Evolutionary conservation across 2,888 invertebrate species (phyloP).

Genomic region (Agrilus cyanescens): DNA sequence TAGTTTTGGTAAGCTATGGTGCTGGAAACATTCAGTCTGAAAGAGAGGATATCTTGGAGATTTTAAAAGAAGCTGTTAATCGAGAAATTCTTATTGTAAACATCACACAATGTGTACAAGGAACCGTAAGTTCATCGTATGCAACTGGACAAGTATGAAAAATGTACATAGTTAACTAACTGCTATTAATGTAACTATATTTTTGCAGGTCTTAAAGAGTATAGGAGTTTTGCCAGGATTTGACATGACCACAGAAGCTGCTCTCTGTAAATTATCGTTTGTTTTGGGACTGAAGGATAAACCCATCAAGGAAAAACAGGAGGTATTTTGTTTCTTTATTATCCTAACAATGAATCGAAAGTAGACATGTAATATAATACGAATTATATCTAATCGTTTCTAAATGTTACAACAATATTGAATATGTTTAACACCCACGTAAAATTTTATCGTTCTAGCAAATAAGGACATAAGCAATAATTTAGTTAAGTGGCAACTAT

Average conservation of each 20-base stretch:
- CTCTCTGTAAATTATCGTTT: slow-evolving; percentile 81
- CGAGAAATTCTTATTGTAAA: slow-evolving; percentile 81
- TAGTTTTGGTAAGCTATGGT: slow-evolving; percentile 87
- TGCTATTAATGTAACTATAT: slow-evolving; percentile 21
- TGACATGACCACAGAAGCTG: slow-evolving; percentile 92
- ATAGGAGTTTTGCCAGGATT: slow-evolving; percentile 67
- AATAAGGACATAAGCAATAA: no score
- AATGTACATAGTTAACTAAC: neutral
- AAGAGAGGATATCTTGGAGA: slow-evolving; percentile 65
- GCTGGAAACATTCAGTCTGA: slow-evolving; percentile 86
- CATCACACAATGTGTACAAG: slow-evolving; percentile 81
- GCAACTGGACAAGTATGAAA: slow-evolving; percentile 64
- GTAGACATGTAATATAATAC: no score
- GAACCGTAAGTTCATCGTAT: slow-evolving; percentile 67
- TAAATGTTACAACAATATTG: no score
- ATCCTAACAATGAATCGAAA: slow-evolving; percentile 1
- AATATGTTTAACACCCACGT: no score
- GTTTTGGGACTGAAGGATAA: slow-evolving; percentile 71
- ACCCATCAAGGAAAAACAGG: slow-evolving; percentile 49
- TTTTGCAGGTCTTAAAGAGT: slow-evolving; percentile 42
- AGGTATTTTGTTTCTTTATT: slow-evolving; percentile 32
- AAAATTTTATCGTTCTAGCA: no score
- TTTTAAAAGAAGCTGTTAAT: slow-evolving; percentile 55
- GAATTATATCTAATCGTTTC: no score
- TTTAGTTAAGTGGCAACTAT: no score